These are phyloP conservation scores for Dermatophagoides farinae DNA, from an alignment of 1,140 invertebrate species.

Conservation along the genomic window DNA sequence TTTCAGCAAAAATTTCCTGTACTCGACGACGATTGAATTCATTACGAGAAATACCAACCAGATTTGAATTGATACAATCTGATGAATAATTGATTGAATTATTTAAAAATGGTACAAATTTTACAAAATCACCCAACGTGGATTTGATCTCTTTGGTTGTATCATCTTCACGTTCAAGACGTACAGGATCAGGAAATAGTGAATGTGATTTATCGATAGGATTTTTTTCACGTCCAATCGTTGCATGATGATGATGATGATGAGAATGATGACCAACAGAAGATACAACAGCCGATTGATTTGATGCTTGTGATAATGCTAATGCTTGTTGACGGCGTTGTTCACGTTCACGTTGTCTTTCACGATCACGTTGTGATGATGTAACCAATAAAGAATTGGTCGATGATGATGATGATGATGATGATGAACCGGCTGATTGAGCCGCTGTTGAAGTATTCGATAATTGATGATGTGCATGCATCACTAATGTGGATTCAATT, in stretches of 20 bases:
- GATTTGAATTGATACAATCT: slow-evolving; percentile 28
- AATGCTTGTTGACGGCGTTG: not conserved
- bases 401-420: too few relatives aligned
- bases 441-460: not conserved
- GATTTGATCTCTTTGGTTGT: slow-evolving; percentile 49
- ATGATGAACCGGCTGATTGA: not conserved
- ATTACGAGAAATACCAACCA: slow-evolving; percentile 37
- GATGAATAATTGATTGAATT: slow-evolving; percentile 36
- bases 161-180: slow-evolving; percentile 31
- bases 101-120: slow-evolving; percentile 31
- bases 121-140: slow-evolving; percentile 43
- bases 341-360: not conserved
- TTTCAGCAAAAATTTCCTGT: slow-evolving; percentile 15
- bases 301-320: not conserved
- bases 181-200: slow-evolving; percentile 13
- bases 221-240: not conserved
- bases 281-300: not conserved
- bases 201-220: not conserved
- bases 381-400: too few relatives aligned
- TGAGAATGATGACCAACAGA: too few relatives aligned
- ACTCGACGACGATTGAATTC: slow-evolving; percentile 11
- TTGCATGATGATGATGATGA: too few relatives aligned
- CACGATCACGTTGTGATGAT: not conserved
- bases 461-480: not conserved
- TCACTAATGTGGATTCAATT: too few relatives aligned